Percentiles rank a stretch among this genome's conserved stretches.
phyloP scores from a whole-genome alignment of 2,888 invertebrate species.

The Morpho achilles region DNA sequence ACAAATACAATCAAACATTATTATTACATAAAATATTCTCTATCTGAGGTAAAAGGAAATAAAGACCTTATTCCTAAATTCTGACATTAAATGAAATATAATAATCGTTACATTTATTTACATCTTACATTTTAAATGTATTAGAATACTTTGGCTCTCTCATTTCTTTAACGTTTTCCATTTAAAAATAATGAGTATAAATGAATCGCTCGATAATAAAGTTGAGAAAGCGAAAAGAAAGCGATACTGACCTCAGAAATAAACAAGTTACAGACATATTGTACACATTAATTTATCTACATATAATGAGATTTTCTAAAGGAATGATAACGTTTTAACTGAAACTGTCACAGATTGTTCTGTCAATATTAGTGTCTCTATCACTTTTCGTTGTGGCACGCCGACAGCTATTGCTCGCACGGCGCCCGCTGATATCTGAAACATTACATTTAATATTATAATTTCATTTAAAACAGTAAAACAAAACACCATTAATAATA shows the following conservation, averaged over 20 bases:
- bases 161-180: slow-evolving; percentile 34
- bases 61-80: slow-evolving; percentile 48
- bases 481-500: too few species aligned
- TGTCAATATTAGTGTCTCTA: slow-evolving; percentile 47
- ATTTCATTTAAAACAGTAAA: too few species aligned
- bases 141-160: slow-evolving; percentile 68
- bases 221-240: slow-evolving; percentile 45
- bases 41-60: slow-evolving; percentile 61
- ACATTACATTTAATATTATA: slow-evolving; percentile 16
- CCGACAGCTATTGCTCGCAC: slow-evolving; percentile 67
- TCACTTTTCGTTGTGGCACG: slow-evolving; percentile 73
- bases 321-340: slow-evolving; percentile 49
- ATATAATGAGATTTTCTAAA: slow-evolving; percentile 50
- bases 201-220: slow-evolving; percentile 35
- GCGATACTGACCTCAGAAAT: slow-evolving; percentile 48
- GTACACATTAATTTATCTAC: slow-evolving; percentile 60
- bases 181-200: slow-evolving; percentile 62
- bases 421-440: slow-evolving; percentile 73
- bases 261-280: slow-evolving; percentile 38
- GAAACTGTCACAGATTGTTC: slow-evolving; percentile 48
- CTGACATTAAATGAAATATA: slow-evolving; percentile 61
- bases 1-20: slow-evolving; percentile 17
- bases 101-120: slow-evolving; percentile 36
- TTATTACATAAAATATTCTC: slow-evolving; percentile 32
- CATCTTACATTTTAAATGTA: slow-evolving; percentile 49